phyloP scores from a whole-genome alignment of 2,797 vertebrate genomes.

The Coccyzus lansbergi region DNA sequence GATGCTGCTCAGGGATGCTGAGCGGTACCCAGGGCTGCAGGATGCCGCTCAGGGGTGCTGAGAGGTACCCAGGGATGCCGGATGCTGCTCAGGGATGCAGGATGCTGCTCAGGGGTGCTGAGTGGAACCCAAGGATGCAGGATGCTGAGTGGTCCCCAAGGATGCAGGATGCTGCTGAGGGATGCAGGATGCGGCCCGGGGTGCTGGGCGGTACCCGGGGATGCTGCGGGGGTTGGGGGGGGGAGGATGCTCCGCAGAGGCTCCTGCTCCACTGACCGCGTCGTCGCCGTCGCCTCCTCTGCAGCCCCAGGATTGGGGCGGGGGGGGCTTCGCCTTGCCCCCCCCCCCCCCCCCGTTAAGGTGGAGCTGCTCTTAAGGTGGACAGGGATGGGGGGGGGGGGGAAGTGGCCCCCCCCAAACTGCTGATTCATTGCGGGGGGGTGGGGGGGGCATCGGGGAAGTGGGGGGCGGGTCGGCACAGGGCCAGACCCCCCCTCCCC shows the following conservation, averaged over 20 bases:
- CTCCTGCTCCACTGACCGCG: conserved; percentile 1
- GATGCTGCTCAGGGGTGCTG: no score
- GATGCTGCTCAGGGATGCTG: neutral
- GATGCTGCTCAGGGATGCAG: no score
- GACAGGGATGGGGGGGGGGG: neutral
- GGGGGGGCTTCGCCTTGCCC: no score
- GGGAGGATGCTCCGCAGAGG: neutral
- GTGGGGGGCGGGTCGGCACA: neutral
- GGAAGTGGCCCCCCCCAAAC: neutral
- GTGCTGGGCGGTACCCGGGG: neutral
- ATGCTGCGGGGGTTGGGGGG: neutral
- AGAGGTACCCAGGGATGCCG: no score
- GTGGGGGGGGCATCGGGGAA: no score
- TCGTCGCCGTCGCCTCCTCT: neutral
- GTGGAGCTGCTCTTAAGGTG: conserved; percentile 52
- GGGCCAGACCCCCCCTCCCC: neutral
- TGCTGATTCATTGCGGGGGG: neutral
- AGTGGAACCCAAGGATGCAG: no score
- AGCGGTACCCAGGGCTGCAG: no score
- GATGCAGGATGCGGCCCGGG: no score
- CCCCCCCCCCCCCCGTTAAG: conserved; percentile 21
- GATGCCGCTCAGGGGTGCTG: no score
- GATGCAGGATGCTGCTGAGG: no score
- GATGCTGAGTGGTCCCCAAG: no score
- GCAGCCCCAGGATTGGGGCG: neutral